Percentiles rank a stretch among this genome's conserved stretches.
Conservation (phyloP, 2,888 invertebrate species). For the Candidula unifasciata region DNA sequence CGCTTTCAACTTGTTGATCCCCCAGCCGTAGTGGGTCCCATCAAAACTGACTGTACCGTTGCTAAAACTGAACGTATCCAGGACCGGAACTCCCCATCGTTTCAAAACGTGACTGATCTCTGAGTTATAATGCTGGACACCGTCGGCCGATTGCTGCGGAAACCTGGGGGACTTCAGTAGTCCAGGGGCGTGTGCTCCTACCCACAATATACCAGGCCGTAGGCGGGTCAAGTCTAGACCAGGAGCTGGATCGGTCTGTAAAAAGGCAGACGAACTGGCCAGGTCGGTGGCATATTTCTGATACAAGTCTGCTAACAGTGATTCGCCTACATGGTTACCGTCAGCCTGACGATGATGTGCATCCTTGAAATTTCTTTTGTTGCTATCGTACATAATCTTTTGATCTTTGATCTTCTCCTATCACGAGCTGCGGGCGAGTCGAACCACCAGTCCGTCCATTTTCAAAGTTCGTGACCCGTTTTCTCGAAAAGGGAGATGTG, state of each 20-base stretch:
- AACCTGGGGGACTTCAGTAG: conserved; percentile 33
- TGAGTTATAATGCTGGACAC: conserved; percentile 18
- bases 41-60: conserved; percentile 37
- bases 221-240: not conserved
- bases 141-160: not conserved
- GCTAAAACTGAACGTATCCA: conserved; percentile 41
- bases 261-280: not conserved
- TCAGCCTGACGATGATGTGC: too few species aligned
- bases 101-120: conserved; percentile 3
- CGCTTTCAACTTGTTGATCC: conserved; percentile 36
- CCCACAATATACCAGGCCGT: conserved; percentile 32
- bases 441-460: too few species aligned
- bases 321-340: too few species aligned
- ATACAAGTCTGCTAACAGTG: too few species aligned
- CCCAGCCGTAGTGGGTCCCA: conserved; percentile 47
- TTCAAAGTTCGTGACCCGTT: too few species aligned
- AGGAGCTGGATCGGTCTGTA: not conserved
- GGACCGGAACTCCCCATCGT: conserved; percentile 21
- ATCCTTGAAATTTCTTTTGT: too few species aligned
- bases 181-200: conserved; percentile 38
- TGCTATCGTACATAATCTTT: too few species aligned
- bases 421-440: too few species aligned
- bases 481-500: too few species aligned
- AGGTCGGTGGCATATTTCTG: not conserved
- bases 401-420: too few species aligned